A percentile compares a stretch with the other conserved stretches of the same genome.
Evolutionary conservation across 2,797 vertebrate genomes (phyloP).

Genomic region (Eupleurogrammus muticus): DNA sequence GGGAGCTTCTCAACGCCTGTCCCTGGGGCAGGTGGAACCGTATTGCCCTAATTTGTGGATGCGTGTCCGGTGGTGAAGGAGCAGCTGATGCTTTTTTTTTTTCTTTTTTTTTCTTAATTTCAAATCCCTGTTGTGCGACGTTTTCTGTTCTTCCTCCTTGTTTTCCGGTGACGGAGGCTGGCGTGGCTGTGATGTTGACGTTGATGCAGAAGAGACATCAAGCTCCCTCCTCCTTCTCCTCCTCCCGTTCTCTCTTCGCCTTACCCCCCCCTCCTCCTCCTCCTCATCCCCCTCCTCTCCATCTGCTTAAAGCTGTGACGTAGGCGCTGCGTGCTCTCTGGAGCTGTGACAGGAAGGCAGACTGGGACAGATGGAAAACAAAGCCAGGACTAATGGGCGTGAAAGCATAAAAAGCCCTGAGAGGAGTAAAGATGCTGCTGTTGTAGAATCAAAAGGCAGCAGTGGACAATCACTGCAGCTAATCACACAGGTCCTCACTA

Average conservation of each 20-base stretch:
- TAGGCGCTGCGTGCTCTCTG: conserved; percentile 83
- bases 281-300: conserved; percentile 38
- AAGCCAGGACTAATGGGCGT: conserved; percentile 5
- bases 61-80: conserved; percentile 12
- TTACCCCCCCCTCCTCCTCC: conserved; percentile 61
- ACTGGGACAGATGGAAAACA: conserved; percentile 18
- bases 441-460: not conserved
- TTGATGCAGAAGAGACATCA: conserved; percentile 80
- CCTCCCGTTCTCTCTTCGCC: conserved; percentile 70
- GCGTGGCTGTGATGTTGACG: conserved; percentile 69
- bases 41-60: conserved; percentile 28
- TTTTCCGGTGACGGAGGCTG: conserved; percentile 71
- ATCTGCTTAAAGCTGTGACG: conserved; percentile 84
- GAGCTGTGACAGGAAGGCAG: conserved; percentile 73
- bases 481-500: conserved; percentile 32
- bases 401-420: not conserved
- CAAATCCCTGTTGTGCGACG: conserved; percentile 21
- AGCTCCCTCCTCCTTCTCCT: conserved; percentile 67
- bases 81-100: conserved; percentile 17
- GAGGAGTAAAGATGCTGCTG: conserved; percentile 24
- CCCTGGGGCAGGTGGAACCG: not conserved
- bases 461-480: conserved; percentile 4
- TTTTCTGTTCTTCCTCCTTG: conserved; percentile 37
- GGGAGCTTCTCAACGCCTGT: conserved; percentile 15
- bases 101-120: conserved; percentile 27